A percentile compares a stretch with the other conserved stretches of the same genome.
Evolutionary conservation across 92 coral and sea anemone genomes (phyloP).

Genomic region (Micromussa lordhowensis): DNA sequence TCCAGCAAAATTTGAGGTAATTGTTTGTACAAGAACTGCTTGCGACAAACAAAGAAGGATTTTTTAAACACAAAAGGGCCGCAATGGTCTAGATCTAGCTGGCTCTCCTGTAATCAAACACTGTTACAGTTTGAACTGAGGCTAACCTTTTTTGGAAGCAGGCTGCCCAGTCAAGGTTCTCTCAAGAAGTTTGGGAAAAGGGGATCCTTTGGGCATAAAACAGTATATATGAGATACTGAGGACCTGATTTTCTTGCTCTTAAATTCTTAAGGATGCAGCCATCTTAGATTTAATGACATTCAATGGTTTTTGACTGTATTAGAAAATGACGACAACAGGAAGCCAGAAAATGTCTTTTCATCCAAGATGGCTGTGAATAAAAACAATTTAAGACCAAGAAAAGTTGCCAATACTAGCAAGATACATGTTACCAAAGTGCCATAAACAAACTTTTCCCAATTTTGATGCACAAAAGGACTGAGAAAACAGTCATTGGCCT

Average conservation of each 20-base stretch:
- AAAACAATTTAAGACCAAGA: background rate
- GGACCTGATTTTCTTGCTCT: background rate
- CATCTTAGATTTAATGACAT: background rate
- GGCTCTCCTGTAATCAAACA: constrained; percentile 13
- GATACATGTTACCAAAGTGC: background rate
- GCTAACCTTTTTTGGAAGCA: constrained; percentile 57
- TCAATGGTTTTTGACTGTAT: background rate
- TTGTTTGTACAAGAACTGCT: background rate
- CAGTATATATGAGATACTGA: constrained; percentile 37
- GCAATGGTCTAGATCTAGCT: background rate
- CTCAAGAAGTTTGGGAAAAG: constrained; percentile 55
- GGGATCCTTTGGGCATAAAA: constrained; percentile 53
- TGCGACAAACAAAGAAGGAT: background rate
- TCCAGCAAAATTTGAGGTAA: background rate
- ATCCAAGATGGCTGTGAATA: background rate
- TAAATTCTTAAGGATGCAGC: background rate
- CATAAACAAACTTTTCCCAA: too few species aligned
- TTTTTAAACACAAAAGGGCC: too few species aligned
- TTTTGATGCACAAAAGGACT: too few species aligned
- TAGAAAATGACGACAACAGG: background rate
- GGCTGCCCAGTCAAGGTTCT: constrained; percentile 62
- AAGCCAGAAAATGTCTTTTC: background rate
- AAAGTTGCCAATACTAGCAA: background rate
- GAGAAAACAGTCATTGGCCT: too few species aligned
- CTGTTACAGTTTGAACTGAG: constrained; percentile 29